Base-by-base conservation (phyloP, 2,888 invertebrate genomes). In the Noctua fimbriata region DNA sequence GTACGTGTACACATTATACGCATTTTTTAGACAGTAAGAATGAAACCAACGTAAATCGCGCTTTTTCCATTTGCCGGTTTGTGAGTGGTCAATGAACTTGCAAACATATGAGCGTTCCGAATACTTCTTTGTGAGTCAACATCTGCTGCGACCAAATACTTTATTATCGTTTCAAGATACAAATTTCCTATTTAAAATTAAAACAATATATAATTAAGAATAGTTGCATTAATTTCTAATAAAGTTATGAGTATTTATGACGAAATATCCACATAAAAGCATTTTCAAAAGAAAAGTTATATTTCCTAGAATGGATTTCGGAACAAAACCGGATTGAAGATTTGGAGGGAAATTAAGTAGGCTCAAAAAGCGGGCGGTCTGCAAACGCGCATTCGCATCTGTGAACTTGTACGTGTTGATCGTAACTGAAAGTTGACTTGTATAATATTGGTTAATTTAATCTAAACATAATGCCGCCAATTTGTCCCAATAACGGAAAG, bases 391-490 rank as follows among this genome's bases (percentile, higher is more conserved):
- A 80, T 77, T 81, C 55, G 52, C 44, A 41, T 5, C 63, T 63
- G 72, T 36, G 67, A 47, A 74, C 44, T 66, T 44, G 49, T 14
- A 49, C 44, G 28, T 44, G 63, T 70, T 44, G 49, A 52, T 36
- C n/a, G 16, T 73, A 14, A 36, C 41, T 72, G 1, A 81, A 71
- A 74, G 36, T 71, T 69, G 16, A 70, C 28, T 47, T 44, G 16
- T 52, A 21, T 75, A 63, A 1, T 28, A 3, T 28, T 21, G 14
- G 52, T 71, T 47, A 49, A 58, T 67, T 69, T 47, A 41, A 55
- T 67, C 18, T 58, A 63, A 78, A 47, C 32, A 79, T 58, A 89
- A 96, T 96, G 96, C 89, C 96, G 84, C 89, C 91, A 79, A 65
- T 92, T 47, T 16, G 14, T 16, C 14, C 47, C 47, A 47, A 47